Evolutionary conservation across 64 coral and sea anemone genomes (phyloP), one percentile per base, ranked within the genome.

Genomic region (Pachyseris speciosa): DNA sequence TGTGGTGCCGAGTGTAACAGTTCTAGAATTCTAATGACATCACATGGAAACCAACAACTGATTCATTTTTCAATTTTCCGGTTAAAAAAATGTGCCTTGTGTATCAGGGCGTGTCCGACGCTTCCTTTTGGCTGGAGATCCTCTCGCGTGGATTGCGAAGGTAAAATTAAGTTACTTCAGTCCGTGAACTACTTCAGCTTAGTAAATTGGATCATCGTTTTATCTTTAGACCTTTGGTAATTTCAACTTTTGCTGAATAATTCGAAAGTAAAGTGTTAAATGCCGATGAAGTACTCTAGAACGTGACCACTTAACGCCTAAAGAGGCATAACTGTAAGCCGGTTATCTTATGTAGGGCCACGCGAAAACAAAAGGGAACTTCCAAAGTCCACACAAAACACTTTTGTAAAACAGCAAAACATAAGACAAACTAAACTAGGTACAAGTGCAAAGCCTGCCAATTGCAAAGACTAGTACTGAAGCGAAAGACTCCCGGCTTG

Each of bases 221-320:
- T 71, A 4, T 20, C 15, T 16, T 71, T 39, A 39, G 67, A 71
- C 67, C 67, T 71, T 71, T 71, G 67, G 39, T 71, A 71, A 71
- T 71, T 71, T 71, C 37, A 22, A 40, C 33, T 37, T 71, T 71
- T 71, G 4, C 30, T 34, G n/a, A n/a, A 47, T 47, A 47, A 7
- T 47, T 7, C 44, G 44, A 13, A 47, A 9, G 13, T 47, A 13
- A 57, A 57, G 52, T 57, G 52, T 57, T 40, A 20, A 15, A 36
- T 37, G 2, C 19, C 11, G n/a, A 19, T 37, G 30, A 61, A 33
- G 13, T n/a, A 3, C 16, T 22, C n/a, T 38, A 37, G 22, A 32
- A 32, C 64, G 67, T 71, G 33, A 71, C 67, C 16, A 15, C 31
- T 39, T 39, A n/a, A 22, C 3, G 32, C 30, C 17, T 10, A 12